Percentiles rank a stretch among this genome's conserved stretches.
phyloP scores from a whole-genome alignment of 2,888 invertebrate species.

The Monoplex corrugatus region DNA sequence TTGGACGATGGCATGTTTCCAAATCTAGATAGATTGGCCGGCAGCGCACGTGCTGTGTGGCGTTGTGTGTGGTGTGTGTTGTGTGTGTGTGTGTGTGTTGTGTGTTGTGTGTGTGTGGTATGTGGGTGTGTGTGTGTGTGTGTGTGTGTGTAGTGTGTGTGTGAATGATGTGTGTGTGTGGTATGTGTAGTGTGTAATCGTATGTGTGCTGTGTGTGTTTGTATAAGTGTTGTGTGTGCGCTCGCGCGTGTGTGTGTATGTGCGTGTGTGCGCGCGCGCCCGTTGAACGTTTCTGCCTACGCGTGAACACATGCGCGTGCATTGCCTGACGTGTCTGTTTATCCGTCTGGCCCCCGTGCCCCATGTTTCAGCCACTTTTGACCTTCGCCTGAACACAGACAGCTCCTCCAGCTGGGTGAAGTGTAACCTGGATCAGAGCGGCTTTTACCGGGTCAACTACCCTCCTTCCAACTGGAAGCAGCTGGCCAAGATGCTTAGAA shows the following conservation, averaged over 20 bases:
- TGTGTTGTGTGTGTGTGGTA: conserved; percentile 58
- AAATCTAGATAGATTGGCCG: no score
- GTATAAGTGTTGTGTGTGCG: no score
- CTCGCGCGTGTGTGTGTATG: no score
- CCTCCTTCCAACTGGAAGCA: conserved; percentile 86
- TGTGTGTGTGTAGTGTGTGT: no score
- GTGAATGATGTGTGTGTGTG: no score
- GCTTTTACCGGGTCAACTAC: conserved; percentile 95
- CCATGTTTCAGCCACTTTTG: conserved; percentile 64
- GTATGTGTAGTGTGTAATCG: not conserved
- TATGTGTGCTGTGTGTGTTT: not conserved
- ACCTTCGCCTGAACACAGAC: conserved; percentile 55
- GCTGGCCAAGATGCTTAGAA: conserved; percentile 59
- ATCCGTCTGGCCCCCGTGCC: not conserved
- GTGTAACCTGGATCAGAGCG: conserved; percentile 91
- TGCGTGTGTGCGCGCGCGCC: no score
- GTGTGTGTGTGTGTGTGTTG: conserved; percentile 11
- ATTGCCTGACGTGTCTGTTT: not conserved
- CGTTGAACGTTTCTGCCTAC: no score
- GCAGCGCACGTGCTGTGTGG: no score
- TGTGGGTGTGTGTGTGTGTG: conserved; percentile 59
- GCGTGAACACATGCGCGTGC: no score
- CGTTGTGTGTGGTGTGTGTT: no score
- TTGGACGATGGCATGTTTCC: no score
- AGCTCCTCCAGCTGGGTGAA: conserved; percentile 86